Percentiles rank a stretch among this genome's conserved stretches.
These are phyloP conservation scores for Panorpa germanica DNA, from an alignment of 2,888 invertebrate species.

Conservation along the genomic window DNA sequence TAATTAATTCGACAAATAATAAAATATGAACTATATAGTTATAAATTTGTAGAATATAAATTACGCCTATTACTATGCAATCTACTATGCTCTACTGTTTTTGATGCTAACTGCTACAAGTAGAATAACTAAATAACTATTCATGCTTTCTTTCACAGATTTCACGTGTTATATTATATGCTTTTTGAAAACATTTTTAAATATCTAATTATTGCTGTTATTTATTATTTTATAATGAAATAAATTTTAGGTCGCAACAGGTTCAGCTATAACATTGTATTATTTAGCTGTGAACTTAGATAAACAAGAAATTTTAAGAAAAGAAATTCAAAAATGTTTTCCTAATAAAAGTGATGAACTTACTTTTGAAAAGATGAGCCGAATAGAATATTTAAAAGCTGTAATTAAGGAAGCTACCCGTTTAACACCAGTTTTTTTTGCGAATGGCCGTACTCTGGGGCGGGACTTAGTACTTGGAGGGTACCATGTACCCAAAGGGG, in stretches of 20 bases:
- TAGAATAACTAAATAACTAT: too few relatives aligned
- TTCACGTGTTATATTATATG: too few relatives aligned
- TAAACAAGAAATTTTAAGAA: slow-evolving; percentile 29
- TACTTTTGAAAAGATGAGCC: slow-evolving; percentile 8
- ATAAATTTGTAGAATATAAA: too few relatives aligned
- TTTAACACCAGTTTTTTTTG: slow-evolving; percentile 23
- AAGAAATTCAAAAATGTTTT: slow-evolving; percentile 20
- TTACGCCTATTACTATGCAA: too few relatives aligned
- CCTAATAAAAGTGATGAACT: slow-evolving; percentile 15
- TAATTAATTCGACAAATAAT: too few relatives aligned
- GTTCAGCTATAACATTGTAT: slow-evolving; percentile 27
- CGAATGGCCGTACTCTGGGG: slow-evolving; percentile 23
- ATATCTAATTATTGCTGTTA: too few relatives aligned
- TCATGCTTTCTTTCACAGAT: too few relatives aligned
- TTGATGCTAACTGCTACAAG: too few relatives aligned
- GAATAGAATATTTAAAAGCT: slow-evolving; percentile 33
- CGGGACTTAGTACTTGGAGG: slow-evolving; percentile 26
- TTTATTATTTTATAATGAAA: too few relatives aligned
- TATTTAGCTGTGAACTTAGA: slow-evolving; percentile 30
- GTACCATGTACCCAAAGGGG: slow-evolving; percentile 26
- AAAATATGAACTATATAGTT: too few relatives aligned
- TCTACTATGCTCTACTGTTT: too few relatives aligned
- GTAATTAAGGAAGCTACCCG: slow-evolving; percentile 41
- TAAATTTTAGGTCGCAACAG: slow-evolving; percentile 29
- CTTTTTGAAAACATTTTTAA: too few relatives aligned